These are phyloP conservation scores for Tetraneura akinire DNA, from an alignment of 1,140 invertebrate genomes.

Conservation along the genomic window DNA sequence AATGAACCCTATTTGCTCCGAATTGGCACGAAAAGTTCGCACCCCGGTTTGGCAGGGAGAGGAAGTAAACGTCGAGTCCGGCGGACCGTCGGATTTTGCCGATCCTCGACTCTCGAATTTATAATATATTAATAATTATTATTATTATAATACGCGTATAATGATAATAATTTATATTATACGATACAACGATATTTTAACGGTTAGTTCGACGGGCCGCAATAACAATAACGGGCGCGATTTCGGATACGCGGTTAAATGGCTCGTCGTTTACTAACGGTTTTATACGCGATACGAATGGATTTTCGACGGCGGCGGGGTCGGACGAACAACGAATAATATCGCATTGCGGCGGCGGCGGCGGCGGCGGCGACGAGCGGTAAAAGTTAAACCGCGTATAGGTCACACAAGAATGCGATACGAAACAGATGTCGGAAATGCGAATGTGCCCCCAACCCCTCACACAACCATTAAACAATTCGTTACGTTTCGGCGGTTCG, in stretches of 20 bases:
- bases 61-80: no score
- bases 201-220: neutral
- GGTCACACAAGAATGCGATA: slow-evolving; percentile 21
- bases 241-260: slow-evolving; percentile 22
- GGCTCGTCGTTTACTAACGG: slow-evolving; percentile 2
- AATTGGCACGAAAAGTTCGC: no score
- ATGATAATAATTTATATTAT: no score
- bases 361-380: neutral
- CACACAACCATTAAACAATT: no score
- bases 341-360: neutral
- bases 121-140: no score
- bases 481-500: neutral
- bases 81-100: no score
- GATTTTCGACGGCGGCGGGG: neutral
- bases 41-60: no score
- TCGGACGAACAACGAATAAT: neutral
- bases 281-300: slow-evolving; percentile 7
- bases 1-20: no score
- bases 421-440: slow-evolving; percentile 38
- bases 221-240: slow-evolving; percentile 26
- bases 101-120: no score
- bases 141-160: no score
- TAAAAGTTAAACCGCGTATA: neutral
- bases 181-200: no score
- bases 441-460: neutral